phyloP scores from a whole-genome alignment of 2,888 invertebrate species.

The Blastobasis adustella region DNA sequence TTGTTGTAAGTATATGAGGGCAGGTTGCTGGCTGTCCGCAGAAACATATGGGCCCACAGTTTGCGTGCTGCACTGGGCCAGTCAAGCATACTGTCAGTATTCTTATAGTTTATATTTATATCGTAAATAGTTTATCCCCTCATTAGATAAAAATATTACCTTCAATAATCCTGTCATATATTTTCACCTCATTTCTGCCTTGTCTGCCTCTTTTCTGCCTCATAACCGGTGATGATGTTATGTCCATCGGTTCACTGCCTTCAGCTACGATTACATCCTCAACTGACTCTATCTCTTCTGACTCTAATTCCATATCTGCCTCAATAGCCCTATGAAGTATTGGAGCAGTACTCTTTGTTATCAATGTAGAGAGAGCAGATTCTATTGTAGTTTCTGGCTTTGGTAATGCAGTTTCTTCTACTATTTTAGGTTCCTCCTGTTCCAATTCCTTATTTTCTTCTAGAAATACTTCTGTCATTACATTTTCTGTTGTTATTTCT shows the following conservation, averaged over 20 bases:
- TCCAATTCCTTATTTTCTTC: background rate
- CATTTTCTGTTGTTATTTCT: constrained; percentile 6
- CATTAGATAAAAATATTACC: constrained; percentile 26
- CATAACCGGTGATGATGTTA: constrained; percentile 52
- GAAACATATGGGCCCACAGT: too few relatives aligned
- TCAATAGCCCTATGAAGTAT: constrained; percentile 27
- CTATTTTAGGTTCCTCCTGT: background rate
- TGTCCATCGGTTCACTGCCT: constrained; percentile 52
- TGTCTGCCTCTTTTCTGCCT: constrained; percentile 56
- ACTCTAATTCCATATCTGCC: constrained; percentile 13
- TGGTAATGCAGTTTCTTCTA: background rate
- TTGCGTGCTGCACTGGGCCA: too few relatives aligned
- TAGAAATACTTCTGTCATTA: constrained; percentile 2
- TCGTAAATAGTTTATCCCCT: too few relatives aligned
- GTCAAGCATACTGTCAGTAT: too few relatives aligned
- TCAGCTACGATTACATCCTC: constrained; percentile 29
- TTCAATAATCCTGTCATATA: constrained; percentile 68
- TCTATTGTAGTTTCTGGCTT: constrained; percentile 20
- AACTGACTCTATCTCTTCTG: constrained; percentile 12
- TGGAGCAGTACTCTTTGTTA: constrained; percentile 27
- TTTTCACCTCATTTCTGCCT: constrained; percentile 64
- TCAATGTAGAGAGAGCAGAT: constrained; percentile 26
- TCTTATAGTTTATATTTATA: too few relatives aligned
- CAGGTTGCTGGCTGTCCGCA: too few relatives aligned
- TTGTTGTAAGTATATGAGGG: too few relatives aligned